Conservation (phyloP, 2,888 invertebrate genomes). For the Laspeyria flexula region DNA sequence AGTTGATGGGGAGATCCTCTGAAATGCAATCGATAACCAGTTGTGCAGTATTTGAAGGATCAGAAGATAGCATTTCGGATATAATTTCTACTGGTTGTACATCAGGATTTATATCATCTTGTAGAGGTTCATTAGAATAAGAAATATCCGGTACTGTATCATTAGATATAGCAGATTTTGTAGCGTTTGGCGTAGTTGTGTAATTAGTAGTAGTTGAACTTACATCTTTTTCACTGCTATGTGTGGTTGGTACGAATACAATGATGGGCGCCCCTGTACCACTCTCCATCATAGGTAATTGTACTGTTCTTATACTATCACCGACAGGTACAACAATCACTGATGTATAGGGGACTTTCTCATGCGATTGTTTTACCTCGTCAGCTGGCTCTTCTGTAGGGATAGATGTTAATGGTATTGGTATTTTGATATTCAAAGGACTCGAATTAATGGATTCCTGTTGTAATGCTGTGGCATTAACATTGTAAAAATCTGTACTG, state of each 20-base stretch:
- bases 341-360: not conserved
- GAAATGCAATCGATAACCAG: not conserved
- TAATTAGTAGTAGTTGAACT: not conserved
- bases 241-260: not conserved
- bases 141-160: not conserved
- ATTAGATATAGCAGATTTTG: not conserved
- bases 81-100: too few relatives aligned
- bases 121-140: not conserved
- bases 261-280: not conserved
- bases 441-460: not conserved
- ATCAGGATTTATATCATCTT: not conserved
- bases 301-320: not conserved
- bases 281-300: not conserved
- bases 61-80: not conserved
- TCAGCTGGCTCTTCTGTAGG: not conserved
- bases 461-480: too few relatives aligned
- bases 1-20: slow-evolving; percentile 1
- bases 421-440: slow-evolving; percentile 8
- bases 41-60: not conserved
- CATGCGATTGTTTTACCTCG: not conserved
- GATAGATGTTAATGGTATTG: not conserved
- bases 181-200: not conserved
- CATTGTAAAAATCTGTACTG: too few relatives aligned
- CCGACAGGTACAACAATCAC: slow-evolving; percentile 5
- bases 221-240: not conserved